Evolutionary conservation across 2,888 invertebrate species (phyloP), one percentile per base, ranked within the genome.

Genomic region (Druceiella hillmani): DNA sequence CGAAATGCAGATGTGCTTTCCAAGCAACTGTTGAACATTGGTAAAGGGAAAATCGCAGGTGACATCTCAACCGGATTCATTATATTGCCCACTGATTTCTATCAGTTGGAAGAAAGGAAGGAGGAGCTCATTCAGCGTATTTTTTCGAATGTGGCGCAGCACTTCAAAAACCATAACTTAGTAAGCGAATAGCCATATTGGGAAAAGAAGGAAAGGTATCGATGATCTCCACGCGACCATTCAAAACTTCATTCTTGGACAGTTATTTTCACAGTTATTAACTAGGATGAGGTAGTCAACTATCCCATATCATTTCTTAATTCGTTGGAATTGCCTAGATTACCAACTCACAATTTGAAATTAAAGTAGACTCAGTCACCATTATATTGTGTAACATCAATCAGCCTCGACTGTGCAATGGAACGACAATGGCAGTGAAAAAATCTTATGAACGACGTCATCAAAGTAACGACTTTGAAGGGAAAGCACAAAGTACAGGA

Each of bases 151-250:
- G 33, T 53, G 25, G 22, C 27, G 10, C 44, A 52, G 44, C 24
- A 51, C 9, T 49, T 33, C 28, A 44, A 46, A 36, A 46, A 53
- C 43, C 46, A 51, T 33, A 33, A 46, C 49, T 54, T 52, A 51
- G 34, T 52, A 14, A 32, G 52, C 42, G 49, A 52, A 50, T 46
- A 46, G 50, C 46, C 42, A 56, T 52, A 41, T 44, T 53, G 20
- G 50, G 2, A 46, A 50, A 22, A 52, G 51, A 49, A 53, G 54
- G 28, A 43, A 44, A 33, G 50, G 48, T 50, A 45, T 50, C 35
- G 30, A 46, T 17, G 40, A 45, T 16, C 36, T 36, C 24, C 43
- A 45, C 36, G 34, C 27, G 16, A 41, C 32, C 34, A 47, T 43
- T 43, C 30, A 36, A n/a, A 30, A 36, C 15, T n/a, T n/a, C n/a